Conservation (phyloP, 2,797 vertebrate species). For the Sebastes ruberrimus region DNA sequence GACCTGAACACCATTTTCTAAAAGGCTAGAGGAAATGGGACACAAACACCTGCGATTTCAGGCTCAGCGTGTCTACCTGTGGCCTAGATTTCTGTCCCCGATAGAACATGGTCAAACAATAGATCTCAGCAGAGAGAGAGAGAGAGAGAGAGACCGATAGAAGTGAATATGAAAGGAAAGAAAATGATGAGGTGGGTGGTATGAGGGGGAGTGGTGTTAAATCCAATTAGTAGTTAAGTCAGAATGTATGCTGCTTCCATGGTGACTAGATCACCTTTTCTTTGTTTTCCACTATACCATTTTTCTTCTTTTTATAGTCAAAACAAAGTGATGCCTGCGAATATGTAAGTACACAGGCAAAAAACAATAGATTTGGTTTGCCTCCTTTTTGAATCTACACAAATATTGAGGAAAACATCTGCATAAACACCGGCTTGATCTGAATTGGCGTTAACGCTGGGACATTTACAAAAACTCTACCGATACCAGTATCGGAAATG, state of each 20-base stretch:
- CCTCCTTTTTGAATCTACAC: neutral
- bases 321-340: neutral
- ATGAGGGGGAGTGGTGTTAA: conserved; percentile 36
- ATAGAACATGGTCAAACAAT: conserved; percentile 19
- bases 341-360: neutral
- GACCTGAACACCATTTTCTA: neutral
- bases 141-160: neutral
- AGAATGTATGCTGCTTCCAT: conserved; percentile 60
- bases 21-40: conserved; percentile 48
- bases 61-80: conserved; percentile 20
- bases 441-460: neutral
- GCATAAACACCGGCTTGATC: neutral
- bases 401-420: neutral
- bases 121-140: neutral
- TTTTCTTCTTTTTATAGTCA: neutral
- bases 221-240: conserved; percentile 43
- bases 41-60: conserved; percentile 23
- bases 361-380: neutral
- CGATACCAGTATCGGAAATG: no score
- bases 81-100: conserved; percentile 44
- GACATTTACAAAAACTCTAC: neutral
- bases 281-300: neutral
- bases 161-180: neutral
- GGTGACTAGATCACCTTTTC: conserved; percentile 49
- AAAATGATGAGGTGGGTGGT: conserved; percentile 27